Evolutionary conservation across 2,888 invertebrate genomes (phyloP).

Genomic region (Hartigia nigra): DNA sequence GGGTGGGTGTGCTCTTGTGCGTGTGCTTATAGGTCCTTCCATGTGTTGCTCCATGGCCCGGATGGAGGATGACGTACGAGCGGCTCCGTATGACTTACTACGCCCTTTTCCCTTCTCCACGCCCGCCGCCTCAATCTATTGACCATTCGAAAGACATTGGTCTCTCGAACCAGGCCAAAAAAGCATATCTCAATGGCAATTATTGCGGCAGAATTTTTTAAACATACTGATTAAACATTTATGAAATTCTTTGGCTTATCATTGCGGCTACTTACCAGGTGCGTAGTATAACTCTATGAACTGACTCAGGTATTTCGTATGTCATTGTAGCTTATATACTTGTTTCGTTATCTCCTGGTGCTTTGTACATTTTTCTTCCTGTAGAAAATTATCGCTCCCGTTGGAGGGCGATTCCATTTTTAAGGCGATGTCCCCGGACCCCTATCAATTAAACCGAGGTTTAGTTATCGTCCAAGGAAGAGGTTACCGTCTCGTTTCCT

Average conservation of each 20-base stretch:
- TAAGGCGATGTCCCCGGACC: slow-evolving; percentile 44
- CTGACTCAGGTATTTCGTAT: background rate
- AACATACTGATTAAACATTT: background rate
- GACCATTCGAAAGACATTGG: slow-evolving; percentile 59
- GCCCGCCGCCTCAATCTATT: slow-evolving; percentile 55
- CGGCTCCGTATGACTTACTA: slow-evolving; percentile 63
- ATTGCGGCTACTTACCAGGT: background rate
- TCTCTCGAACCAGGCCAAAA: slow-evolving; percentile 13
- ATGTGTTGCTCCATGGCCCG: slow-evolving; percentile 61
- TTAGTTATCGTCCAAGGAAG: background rate
- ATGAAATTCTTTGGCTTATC: background rate
- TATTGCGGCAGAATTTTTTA: background rate
- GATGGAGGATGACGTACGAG: slow-evolving; percentile 64
- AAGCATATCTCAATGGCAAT: background rate
- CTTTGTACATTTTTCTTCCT: background rate
- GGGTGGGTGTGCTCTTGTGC: slow-evolving; percentile 52
- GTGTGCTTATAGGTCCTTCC: slow-evolving; percentile 41
- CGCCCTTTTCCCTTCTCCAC: slow-evolving; percentile 64
- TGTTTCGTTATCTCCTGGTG: background rate
- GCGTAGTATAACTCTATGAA: background rate
- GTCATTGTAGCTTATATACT: background rate
- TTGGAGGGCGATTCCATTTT: slow-evolving; percentile 46
- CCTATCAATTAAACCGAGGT: slow-evolving; percentile 48
- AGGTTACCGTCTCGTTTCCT: background rate
- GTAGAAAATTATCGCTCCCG: slow-evolving; percentile 44